Evolutionary conservation across 1,140 invertebrate species (phyloP), one percentile per base, ranked within the genome.

Genomic region (Panulirus ornatus): DNA sequence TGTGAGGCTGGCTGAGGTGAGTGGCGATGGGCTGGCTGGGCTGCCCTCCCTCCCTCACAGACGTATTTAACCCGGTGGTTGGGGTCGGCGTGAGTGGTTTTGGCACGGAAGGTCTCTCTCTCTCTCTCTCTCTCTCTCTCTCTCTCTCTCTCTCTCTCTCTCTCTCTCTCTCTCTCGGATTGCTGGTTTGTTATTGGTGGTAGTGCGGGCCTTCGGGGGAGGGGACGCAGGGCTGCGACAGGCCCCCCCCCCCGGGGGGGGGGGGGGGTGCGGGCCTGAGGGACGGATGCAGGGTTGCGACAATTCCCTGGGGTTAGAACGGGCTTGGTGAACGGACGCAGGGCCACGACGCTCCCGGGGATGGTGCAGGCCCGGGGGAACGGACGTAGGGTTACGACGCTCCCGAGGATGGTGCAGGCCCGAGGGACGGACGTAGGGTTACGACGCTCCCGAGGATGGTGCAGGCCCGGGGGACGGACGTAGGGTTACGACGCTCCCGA

Each of bases 81-180:
- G n/a, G n/a, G n/a, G n/a, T n/a, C n/a, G n/a, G n/a, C n/a, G n/a
- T n/a, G n/a, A n/a, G n/a, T n/a, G n/a, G n/a, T n/a, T n/a, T n/a
- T n/a, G n/a, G n/a, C n/a, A n/a, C n/a, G n/a, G n/a, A n/a, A n/a
- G n/a, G n/a, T n/a, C n/a, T n/a, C n/a, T n/a, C n/a, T n/a, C n/a
- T n/a, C n/a, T n/a, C n/a, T n/a, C n/a, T n/a, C n/a, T n/a, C n/a
- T n/a, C n/a, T n/a, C n/a, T n/a, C n/a, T n/a, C n/a, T n/a, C n/a
- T n/a, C n/a, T n/a, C n/a, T n/a, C n/a, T n/a, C n/a, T 40, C 38
- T 42, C 0, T 78, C 36, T 78, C 75, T 40, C 75, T 47, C 38
- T 8, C 40, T 40, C 30, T 75, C 75, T 78, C 36, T 42, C 75
- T 78, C 75, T 78, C 16, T 42, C 75, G 30, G n/a, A n/a, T n/a